phyloP scores from a whole-genome alignment of 2,888 invertebrate genomes.

The Hydroisotoma schaefferi region DNA sequence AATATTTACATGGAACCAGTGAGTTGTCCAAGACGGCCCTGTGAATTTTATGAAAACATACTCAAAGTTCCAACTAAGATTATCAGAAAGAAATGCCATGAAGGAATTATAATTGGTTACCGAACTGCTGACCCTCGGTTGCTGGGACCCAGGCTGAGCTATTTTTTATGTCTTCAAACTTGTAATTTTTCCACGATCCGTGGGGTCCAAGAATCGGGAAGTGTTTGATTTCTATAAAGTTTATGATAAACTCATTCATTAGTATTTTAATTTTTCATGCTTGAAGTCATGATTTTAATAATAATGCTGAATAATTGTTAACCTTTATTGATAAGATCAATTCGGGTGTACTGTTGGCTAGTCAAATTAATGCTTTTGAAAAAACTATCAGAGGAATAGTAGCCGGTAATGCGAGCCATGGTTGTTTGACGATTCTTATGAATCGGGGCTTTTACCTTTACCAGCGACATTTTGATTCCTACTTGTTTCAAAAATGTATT shows the following conservation, averaged over 20 bases:
- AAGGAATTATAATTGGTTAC: too few species aligned
- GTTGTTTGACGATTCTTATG: conserved; percentile 54
- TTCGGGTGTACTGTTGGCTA: conserved; percentile 50
- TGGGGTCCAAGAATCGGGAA: conserved; percentile 25
- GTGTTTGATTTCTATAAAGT: too few species aligned
- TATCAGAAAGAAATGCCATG: conserved; percentile 12
- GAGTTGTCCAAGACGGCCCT: conserved; percentile 55
- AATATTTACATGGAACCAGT: conserved; percentile 54
- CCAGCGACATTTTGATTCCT: conserved; percentile 15
- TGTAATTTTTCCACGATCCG: conserved; percentile 26
- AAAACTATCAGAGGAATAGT: conserved; percentile 51
- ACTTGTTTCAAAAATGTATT: too few species aligned
- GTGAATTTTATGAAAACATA: too few species aligned
- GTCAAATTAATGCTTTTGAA: conserved; percentile 54
- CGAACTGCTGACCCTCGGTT: conserved; percentile 48
- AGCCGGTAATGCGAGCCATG: conserved; percentile 54
- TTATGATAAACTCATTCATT: too few species aligned
- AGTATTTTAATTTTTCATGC: not conserved
- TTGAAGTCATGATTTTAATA: too few species aligned
- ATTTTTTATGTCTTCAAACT: conserved; percentile 28
- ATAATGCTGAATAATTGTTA: too few species aligned
- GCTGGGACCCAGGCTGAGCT: conserved; percentile 44
- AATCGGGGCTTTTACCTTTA: conserved; percentile 43
- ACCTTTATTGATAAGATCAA: too few species aligned
- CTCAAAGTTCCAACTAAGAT: conserved; percentile 42